Evolutionary conservation across 1,140 invertebrate species (phyloP).

Genomic region (Lordiphosa collinella): DNA sequence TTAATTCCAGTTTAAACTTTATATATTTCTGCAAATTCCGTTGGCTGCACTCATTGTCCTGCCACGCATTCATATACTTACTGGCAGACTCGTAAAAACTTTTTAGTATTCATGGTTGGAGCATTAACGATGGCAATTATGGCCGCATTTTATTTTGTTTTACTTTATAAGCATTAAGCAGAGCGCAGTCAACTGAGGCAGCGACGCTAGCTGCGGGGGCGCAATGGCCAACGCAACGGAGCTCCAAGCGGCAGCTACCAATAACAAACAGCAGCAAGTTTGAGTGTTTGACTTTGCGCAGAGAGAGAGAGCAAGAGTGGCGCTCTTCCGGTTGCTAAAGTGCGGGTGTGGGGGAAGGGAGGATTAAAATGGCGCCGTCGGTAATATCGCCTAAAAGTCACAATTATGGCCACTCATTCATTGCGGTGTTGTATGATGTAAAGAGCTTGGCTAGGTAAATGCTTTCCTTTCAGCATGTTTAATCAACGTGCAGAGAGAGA

Average conservation of each 20-base stretch:
- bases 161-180: conserved; percentile 54
- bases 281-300: conserved; percentile 8
- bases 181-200: background rate
- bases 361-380: conserved; percentile 30
- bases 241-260: conserved; percentile 44
- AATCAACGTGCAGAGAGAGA: conserved; percentile 26
- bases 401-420: conserved; percentile 77
- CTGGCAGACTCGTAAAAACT: conserved; percentile 46
- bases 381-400: conserved; percentile 47
- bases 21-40: conserved; percentile 4
- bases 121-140: conserved; percentile 71
- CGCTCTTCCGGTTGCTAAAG: background rate
- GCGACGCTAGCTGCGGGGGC: conserved; percentile 16
- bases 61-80: background rate
- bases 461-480: conserved; percentile 26
- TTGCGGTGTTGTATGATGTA: conserved; percentile 73
- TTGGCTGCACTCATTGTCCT: conserved; percentile 16
- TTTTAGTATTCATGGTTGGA: conserved; percentile 73
- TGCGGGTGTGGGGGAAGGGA: background rate
- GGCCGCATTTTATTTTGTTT: conserved; percentile 65
- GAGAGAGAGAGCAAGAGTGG: conserved; percentile 10
- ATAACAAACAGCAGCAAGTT: conserved; percentile 45
- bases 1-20: no score
- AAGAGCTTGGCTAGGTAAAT: conserved; percentile 20
- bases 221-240: no score